Percentiles rank a stretch among this genome's conserved stretches.
phyloP scores from a whole-genome alignment of 2,888 invertebrate species.

The Autographa gamma region DNA sequence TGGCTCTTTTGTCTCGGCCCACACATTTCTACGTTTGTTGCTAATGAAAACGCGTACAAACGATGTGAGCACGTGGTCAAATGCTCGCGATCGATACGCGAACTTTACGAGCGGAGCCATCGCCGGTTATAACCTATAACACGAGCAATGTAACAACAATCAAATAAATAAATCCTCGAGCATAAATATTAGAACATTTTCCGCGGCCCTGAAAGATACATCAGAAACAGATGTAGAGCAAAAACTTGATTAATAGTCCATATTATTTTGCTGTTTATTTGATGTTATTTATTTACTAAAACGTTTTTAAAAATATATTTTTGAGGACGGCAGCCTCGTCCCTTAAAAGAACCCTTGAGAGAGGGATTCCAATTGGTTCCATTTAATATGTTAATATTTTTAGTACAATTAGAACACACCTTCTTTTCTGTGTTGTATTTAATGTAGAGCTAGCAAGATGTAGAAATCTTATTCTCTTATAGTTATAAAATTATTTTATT shows the following conservation, averaged over 20 bases:
- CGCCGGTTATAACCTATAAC: slow-evolving; percentile 10
- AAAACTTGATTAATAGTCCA: background rate
- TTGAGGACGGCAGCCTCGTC: background rate
- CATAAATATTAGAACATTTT: background rate
- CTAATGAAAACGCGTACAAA: slow-evolving; percentile 70
- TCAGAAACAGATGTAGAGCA: background rate
- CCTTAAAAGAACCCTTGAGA: background rate
- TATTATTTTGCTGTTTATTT: background rate
- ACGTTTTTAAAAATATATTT: too few species aligned
- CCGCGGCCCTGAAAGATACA: background rate
- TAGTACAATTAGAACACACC: too few species aligned
- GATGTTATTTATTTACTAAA: background rate
- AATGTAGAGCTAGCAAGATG: background rate
- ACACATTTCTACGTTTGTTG: slow-evolving; percentile 52
- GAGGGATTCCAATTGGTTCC: background rate
- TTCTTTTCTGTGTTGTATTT: background rate
- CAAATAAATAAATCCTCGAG: slow-evolving; percentile 5
- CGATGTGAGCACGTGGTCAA: slow-evolving; percentile 60
- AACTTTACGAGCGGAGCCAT: slow-evolving; percentile 55
- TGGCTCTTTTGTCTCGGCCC: slow-evolving; percentile 25
- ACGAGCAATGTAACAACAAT: slow-evolving; percentile 5
- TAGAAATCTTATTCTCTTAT: background rate
- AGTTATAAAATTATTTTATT: background rate
- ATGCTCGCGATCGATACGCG: slow-evolving; percentile 61
- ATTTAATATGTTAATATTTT: too few species aligned